Evolutionary conservation across 2,797 vertebrate species (phyloP).

Genomic region (Oreortyx pictus): DNA sequence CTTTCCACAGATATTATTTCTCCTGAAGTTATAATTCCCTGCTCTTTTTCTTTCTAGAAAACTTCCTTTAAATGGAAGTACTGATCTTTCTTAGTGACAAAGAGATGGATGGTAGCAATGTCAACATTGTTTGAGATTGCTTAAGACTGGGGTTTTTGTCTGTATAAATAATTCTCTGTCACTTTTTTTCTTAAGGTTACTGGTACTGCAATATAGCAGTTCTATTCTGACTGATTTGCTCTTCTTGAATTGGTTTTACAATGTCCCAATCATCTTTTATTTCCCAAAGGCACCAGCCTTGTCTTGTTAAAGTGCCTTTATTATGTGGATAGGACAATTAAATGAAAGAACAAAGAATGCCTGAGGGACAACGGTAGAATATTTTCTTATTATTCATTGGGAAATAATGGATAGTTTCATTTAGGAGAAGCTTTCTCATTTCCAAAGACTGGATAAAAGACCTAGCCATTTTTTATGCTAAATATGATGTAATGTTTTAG

Average conservation of each 20-base stretch:
- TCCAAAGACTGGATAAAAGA: neutral
- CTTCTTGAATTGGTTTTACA: constrained; percentile 15
- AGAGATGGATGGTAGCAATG: constrained; percentile 40
- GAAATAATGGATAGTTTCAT: neutral
- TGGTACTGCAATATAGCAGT: constrained; percentile 51
- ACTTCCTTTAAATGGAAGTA: constrained; percentile 43
- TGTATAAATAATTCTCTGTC: constrained; percentile 67
- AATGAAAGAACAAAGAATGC: constrained; percentile 42
- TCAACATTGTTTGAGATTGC: constrained; percentile 53
- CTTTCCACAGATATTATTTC: neutral
- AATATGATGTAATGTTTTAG: neutral
- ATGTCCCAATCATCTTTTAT: neutral
- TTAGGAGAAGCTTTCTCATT: neutral
- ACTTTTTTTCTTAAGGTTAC: constrained; percentile 61
- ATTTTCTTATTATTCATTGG: neutral
- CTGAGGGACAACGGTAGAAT: neutral
- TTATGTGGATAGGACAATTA: constrained; percentile 23
- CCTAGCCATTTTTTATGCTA: neutral
- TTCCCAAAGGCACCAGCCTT: constrained; percentile 3
- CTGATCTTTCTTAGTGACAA: constrained; percentile 47
- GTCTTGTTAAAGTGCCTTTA: constrained; percentile 30
- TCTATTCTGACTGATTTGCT: constrained; percentile 26
- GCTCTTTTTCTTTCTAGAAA: neutral
- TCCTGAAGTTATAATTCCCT: neutral
- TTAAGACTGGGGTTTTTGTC: constrained; percentile 61